Evolutionary conservation across 2,888 invertebrate species (phyloP), one percentile per base, ranked within the genome.

Genomic region (Entomobrya proxima): DNA sequence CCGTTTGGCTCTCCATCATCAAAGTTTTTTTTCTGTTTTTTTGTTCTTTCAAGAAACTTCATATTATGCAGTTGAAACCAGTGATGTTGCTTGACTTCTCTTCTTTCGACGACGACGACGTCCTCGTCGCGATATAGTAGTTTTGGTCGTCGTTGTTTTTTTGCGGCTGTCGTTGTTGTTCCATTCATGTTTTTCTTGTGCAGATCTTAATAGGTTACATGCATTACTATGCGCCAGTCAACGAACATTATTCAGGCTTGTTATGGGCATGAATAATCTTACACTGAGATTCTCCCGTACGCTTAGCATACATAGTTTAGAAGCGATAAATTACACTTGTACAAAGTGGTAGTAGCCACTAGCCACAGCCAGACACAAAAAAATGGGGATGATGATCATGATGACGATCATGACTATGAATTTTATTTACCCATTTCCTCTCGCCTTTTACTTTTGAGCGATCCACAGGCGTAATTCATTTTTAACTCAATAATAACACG

Each of bases 1-100:
- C 47, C 55, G 69, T 74, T 58, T 81, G 81, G 81, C 81, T 81
- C 61, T 81, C 58, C 74, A 81, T 81, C 81, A 74, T 81, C 74
- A 67, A 64, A 67, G 40, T 67, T 67, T 67, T 64, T 61, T 61
- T 27, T 44, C 44, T 64, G 40, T 78, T 55, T 64, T 61, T 61
- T 27, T 44, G 47, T 64, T 61, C 67, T 55, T 81, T 81, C 55
- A 30, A 74, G 58, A 61, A 81, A 74, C 72, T 55, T 81, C 74
- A 61, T 64, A n/a, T n/a, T n/a, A 67, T 37, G 67, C 40, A 40
- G 40, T 67, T 67, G 21, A 40, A 67, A 67, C 67, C 35, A 21
- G 61, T 18, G 32, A 61, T 32, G 61, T 64, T 64, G 61, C 35
- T 35, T 64, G 61, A 64, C 61, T 64, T 64, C 35, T 64, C 61